phyloP scores from a whole-genome alignment of 2,888 invertebrate species.

The Brachylomia viminalis region DNA sequence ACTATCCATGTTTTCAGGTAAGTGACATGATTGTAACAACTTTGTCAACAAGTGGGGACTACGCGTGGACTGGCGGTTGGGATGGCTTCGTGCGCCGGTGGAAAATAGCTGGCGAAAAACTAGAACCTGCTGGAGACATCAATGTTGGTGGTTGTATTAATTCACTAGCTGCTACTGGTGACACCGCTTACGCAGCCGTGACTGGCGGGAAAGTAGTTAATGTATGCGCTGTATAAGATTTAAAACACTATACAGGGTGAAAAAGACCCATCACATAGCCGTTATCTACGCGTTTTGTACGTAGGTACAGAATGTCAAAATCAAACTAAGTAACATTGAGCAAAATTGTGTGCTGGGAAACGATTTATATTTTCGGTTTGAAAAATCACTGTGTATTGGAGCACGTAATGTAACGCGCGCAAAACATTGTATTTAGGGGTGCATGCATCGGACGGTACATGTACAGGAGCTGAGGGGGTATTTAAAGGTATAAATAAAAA shows the following conservation, averaged over 20 bases:
- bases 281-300: background rate
- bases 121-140: conserved; percentile 81
- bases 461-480: background rate
- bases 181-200: conserved; percentile 76
- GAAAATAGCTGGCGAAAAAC: conserved; percentile 79
- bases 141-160: conserved; percentile 83
- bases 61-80: conserved; percentile 90
- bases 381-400: background rate
- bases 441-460: background rate
- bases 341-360: background rate
- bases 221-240: conserved; percentile 19
- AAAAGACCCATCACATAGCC: background rate
- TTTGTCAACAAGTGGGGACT: conserved; percentile 81
- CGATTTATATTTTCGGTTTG: background rate
- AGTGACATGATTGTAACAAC: conserved; percentile 89
- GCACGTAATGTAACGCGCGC: background rate
- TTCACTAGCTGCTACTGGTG: conserved; percentile 74
- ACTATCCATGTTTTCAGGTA: conserved; percentile 73
- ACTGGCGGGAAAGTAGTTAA: conserved; percentile 77
- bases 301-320: no score
- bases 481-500: background rate
- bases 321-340: background rate
- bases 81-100: conserved; percentile 89
- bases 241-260: background rate
- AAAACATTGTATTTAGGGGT: background rate